These are phyloP conservation scores for Drosophila conformis DNA, from an alignment of 2,888 invertebrate genomes.

Conservation along the genomic window DNA sequence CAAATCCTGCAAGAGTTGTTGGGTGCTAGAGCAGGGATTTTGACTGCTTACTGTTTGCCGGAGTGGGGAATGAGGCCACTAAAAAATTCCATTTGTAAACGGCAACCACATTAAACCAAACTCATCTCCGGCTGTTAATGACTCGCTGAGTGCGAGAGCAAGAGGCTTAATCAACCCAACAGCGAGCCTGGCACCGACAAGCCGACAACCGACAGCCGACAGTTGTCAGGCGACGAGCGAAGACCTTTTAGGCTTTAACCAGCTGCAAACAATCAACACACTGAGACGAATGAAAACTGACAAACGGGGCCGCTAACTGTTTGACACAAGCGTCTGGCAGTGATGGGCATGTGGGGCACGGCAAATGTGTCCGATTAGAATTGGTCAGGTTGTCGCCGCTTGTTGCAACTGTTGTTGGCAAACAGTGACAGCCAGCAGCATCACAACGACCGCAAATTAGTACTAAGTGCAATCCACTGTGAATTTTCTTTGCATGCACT, in stretches of 20 bases:
- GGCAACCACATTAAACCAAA: constrained; percentile 78
- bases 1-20: constrained; percentile 54
- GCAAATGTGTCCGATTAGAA: constrained; percentile 43
- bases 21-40: constrained; percentile 30
- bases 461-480: constrained; percentile 66
- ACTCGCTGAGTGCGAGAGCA: constrained; percentile 59
- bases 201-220: not conserved
- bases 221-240: not conserved
- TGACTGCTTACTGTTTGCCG: constrained; percentile 38
- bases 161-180: constrained; percentile 44
- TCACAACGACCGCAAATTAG: constrained; percentile 69
- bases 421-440: constrained; percentile 28
- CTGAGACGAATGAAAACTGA: constrained; percentile 70
- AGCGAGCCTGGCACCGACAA: constrained; percentile 20
- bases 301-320: constrained; percentile 66
- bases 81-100: constrained; percentile 80
- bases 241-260: constrained; percentile 49
- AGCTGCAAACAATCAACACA: constrained; percentile 61
- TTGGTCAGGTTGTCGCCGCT: constrained; percentile 52
- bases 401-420: constrained; percentile 41
- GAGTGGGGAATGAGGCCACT: constrained; percentile 49
- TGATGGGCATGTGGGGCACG: not conserved
- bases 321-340: constrained; percentile 11
- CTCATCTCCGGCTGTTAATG: constrained; percentile 80
- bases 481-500: constrained; percentile 25